Conservation (phyloP, 1,140 invertebrate species). For the Solen grandis region DNA sequence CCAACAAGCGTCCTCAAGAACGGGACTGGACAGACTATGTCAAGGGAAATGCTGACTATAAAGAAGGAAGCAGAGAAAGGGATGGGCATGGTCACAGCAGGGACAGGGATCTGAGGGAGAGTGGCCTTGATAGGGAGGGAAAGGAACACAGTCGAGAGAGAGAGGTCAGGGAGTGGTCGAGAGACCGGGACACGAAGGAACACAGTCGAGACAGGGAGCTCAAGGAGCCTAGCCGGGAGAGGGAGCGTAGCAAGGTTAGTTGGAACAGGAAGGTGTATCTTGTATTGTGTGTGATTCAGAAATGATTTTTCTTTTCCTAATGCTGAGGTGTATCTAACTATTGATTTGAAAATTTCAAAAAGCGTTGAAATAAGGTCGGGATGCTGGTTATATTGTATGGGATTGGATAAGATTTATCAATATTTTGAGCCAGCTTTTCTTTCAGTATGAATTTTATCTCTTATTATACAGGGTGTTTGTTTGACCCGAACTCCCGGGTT, state of each 20-base stretch:
- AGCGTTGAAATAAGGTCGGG: too few species aligned
- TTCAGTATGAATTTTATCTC: too few species aligned
- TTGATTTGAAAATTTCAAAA: too few species aligned
- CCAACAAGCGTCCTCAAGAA: neutral
- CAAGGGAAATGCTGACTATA: neutral
- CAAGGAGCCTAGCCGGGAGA: neutral
- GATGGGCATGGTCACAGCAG: constrained; percentile 26
- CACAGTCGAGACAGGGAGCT: constrained; percentile 17
- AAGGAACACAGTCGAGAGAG: constrained; percentile 40
- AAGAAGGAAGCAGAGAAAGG: neutral
- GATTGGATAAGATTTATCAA: too few species aligned
- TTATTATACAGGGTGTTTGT: too few species aligned
- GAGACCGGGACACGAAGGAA: neutral
- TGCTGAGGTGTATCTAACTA: too few species aligned
- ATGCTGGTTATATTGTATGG: too few species aligned
- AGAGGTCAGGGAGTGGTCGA: constrained; percentile 45
- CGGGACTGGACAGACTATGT: neutral
- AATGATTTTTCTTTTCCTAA: too few species aligned
- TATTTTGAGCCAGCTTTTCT: too few species aligned
- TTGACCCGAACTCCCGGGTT: too few species aligned
- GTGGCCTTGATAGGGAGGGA: neutral
- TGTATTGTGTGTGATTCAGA: too few species aligned
- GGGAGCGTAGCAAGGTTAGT: neutral
- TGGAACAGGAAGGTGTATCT: neutral
- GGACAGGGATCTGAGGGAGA: neutral